These are phyloP conservation scores for Drosophila parthenogenetica DNA, from an alignment of 2,888 invertebrate genomes.

Conservation along the genomic window DNA sequence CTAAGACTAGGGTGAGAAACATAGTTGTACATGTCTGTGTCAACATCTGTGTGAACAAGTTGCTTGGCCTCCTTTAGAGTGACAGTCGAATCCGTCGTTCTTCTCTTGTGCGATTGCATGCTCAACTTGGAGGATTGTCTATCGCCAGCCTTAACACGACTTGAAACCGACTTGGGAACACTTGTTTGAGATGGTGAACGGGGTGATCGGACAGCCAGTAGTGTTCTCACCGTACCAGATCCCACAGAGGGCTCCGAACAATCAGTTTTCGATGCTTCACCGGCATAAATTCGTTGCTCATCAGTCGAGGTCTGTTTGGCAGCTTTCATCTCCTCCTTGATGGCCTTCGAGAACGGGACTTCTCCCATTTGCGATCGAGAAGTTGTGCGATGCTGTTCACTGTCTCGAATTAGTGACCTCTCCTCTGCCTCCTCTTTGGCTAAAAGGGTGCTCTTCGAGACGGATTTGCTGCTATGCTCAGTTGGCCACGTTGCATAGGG, in stretches of 20 bases:
- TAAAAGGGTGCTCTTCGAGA: constrained; percentile 35
- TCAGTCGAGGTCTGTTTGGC: constrained; percentile 37
- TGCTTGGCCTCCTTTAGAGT: constrained; percentile 8
- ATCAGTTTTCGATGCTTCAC: constrained; percentile 8
- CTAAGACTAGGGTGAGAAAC: not conserved
- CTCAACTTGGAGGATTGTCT: constrained; percentile 3
- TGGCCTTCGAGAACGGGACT: constrained; percentile 57
- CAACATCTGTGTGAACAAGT: not conserved
- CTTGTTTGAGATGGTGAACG: constrained; percentile 36
- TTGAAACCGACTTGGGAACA: not conserved
- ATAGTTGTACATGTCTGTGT: constrained; percentile 6
- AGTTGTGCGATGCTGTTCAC: too few species aligned
- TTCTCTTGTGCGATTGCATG: not conserved
- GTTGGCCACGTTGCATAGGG: constrained; percentile 37
- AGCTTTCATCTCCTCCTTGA: constrained; percentile 63
- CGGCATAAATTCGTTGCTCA: constrained; percentile 47
- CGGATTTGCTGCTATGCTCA: constrained; percentile 30
- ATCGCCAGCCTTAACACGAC: not conserved
- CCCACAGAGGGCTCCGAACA: not conserved
- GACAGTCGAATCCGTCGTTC: not conserved
- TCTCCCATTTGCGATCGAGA: constrained; percentile 44
- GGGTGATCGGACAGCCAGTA: constrained; percentile 32
- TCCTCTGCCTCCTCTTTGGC: not conserved
- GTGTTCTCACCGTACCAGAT: constrained; percentile 32
- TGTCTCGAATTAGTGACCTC: not conserved